A percentile compares a stretch with the other conserved stretches of the same genome.
Evolutionary conservation across 2,113 vertebrate species (phyloP).

Genomic region (Lophius piscatorius): DNA sequence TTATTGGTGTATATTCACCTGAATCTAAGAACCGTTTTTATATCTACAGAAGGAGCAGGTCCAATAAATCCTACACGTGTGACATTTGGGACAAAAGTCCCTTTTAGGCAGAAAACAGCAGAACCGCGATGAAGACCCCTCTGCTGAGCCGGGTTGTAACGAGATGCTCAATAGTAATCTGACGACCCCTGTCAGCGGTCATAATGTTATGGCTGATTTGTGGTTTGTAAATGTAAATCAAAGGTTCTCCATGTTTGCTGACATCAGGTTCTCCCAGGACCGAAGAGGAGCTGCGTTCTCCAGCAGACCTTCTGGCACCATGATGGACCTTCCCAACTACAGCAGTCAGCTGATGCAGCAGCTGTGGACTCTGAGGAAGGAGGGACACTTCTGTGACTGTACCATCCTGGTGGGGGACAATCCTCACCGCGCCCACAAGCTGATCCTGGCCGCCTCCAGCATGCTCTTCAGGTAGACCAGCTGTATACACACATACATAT

Average conservation of each 20-base stretch:
- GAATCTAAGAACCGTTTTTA: too few species aligned
- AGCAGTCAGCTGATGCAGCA: slow-evolving; percentile 88
- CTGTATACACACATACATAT: not conserved
- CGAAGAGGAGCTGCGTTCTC: not conserved
- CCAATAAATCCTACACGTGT: too few species aligned
- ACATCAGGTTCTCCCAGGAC: not conserved
- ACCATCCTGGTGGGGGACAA: slow-evolving; percentile 82
- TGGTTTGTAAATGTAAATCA: not conserved
- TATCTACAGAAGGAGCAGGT: too few species aligned
- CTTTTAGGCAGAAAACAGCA: too few species aligned
- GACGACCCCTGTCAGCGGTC: too few species aligned
- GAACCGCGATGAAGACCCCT: too few species aligned
- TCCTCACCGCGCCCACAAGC: slow-evolving; percentile 86
- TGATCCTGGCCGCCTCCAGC: slow-evolving; percentile 88
- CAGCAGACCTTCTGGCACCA: not conserved
- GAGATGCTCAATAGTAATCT: too few species aligned
- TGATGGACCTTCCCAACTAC: slow-evolving; percentile 88
- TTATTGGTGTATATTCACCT: too few species aligned
- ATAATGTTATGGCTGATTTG: too few species aligned
- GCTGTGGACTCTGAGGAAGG: slow-evolving; percentile 84
- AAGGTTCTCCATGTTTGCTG: not conserved
- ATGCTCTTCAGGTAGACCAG: slow-evolving; percentile 84
- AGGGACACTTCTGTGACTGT: slow-evolving; percentile 88
- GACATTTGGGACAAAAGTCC: too few species aligned
- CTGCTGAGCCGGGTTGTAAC: too few species aligned